Evolutionary conservation across 2,888 invertebrate genomes (phyloP), one percentile per base, ranked within the genome.

Genomic region (Cosmia pyralina): DNA sequence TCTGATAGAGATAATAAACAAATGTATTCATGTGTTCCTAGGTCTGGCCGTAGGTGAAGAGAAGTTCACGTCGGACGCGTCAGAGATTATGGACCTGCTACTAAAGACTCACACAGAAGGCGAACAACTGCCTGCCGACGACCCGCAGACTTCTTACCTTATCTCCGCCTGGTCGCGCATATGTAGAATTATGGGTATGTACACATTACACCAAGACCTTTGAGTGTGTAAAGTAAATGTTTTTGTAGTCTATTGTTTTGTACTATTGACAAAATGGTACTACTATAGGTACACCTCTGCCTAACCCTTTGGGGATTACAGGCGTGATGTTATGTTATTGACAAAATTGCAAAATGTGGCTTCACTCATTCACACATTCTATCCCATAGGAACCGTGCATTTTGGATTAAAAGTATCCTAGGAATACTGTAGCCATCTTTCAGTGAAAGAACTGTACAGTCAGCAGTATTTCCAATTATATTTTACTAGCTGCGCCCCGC

Each of bases 131-230:
- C 98, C 98, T 0, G 99, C 99, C 79, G 99, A 99, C 91, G 99
- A 99, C 95, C 99, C 99, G 2, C 99, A 99, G 95, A 98, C 99
- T 41, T 99, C 99, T 17, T 99, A 99, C 95, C 97, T 99, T 93
- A 99, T 99, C 85, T 99, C 99, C 0, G 99, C 99, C 1, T 99
- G 99, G 99, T 99, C 99, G 0, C 97, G 99, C 84, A 99, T 99
- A 94, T 99, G 99, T 96, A 99, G 99, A 94, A 98, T 99, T 88
- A 96, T 99, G 93, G 96, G 96, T 96, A 88, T 83, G 81, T 64
- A n/a, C 15, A 55, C 50, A 62, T 72, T 38, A 28, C 22, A 46
- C 5, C 34, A 38, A 22, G 15, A 52, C 10, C 19, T 59, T 22
- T 2, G 17, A 22, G 19, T 52, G 17, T 55, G 10, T 50, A n/a